Base-by-base conservation (phyloP, 2,888 invertebrate species). In the Plusia festucae region DNA sequence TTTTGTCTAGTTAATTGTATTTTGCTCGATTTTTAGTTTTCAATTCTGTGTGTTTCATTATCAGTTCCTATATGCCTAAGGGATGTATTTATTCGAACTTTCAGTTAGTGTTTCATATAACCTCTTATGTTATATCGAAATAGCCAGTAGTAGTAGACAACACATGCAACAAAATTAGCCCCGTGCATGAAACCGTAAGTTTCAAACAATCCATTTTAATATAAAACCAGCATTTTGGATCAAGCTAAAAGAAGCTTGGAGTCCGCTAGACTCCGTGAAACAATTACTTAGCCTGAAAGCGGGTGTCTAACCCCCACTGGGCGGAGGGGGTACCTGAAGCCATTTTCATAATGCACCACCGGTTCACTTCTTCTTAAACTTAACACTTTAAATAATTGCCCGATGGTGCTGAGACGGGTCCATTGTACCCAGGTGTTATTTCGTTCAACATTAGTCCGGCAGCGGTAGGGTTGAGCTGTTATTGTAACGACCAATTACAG, bases 361-460 rank as follows among this genome's bases (percentile, higher is more conserved):
- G 78, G 82, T 79, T 82, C 82, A 80, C 81, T 85, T 84, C 80
- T 82, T 84, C 81, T 82, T 86, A 90, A 91, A 92, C 87, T 92
- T 91, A 89, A 90, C 90, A 91, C 92, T 92, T 90, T 90, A 91
- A 92, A 92, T 91, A 90, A 92, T 92, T 91, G 91, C 82, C 84
- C 53, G 78, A 56, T 68, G 57, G 59, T 20, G 65, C 61, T 60
- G 70, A 60, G 67, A 63, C 60, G 67, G 76, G 74, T 74, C 71
- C 59, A 56, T 66, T 65, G 81, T 72, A 67, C 81, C 68, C 81
- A 80, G 80, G 79, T 80, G 81, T 46, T 70, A 30, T 66, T 66
- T 64, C 51, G 71, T 57, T 58, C 8, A 53, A 18, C 68, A 63
- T 74, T 77, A 68, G 75, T 70, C 75, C 73, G 30, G 70, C 55